These are phyloP conservation scores for Epistrophe grossulariae DNA, from an alignment of 2,888 invertebrate genomes.

Conservation along the genomic window DNA sequence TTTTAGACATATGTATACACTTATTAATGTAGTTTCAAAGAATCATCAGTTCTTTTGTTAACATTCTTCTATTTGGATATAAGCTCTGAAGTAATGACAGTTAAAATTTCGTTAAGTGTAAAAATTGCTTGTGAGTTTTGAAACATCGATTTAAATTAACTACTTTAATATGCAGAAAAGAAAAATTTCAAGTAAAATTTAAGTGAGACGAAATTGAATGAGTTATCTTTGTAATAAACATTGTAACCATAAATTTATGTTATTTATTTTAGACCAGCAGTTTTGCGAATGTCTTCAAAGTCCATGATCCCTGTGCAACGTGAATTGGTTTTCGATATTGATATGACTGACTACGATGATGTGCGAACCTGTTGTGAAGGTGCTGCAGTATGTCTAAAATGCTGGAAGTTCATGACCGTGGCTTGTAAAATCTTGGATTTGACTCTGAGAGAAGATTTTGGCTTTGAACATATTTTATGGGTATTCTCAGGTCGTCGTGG, in stretches of 20 bases:
- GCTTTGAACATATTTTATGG: conserved; percentile 96
- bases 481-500: conserved; percentile 99
- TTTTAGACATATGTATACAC: too few relatives aligned
- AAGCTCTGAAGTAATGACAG: too few relatives aligned
- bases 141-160: too few relatives aligned
- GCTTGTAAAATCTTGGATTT: conserved; percentile 95
- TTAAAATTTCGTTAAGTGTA: too few relatives aligned
- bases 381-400: conserved; percentile 95
- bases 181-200: too few relatives aligned
- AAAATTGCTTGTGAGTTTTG: too few relatives aligned
- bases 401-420: conserved; percentile 98
- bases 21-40: too few relatives aligned
- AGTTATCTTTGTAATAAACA: not conserved
- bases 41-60: too few relatives aligned
- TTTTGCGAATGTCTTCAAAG: conserved; percentile 80
- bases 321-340: conserved; percentile 99
- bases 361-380: conserved; percentile 96
- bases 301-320: conserved; percentile 85
- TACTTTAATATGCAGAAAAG: too few relatives aligned
- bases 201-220: not conserved
- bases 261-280: conserved; percentile 81
- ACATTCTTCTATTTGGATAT: too few relatives aligned
- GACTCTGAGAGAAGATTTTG: conserved; percentile 97
- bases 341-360: conserved; percentile 99
- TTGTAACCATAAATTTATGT: not conserved